Base-by-base conservation (phyloP, 1,140 invertebrate genomes). In the Potamilus streckersoni region DNA sequence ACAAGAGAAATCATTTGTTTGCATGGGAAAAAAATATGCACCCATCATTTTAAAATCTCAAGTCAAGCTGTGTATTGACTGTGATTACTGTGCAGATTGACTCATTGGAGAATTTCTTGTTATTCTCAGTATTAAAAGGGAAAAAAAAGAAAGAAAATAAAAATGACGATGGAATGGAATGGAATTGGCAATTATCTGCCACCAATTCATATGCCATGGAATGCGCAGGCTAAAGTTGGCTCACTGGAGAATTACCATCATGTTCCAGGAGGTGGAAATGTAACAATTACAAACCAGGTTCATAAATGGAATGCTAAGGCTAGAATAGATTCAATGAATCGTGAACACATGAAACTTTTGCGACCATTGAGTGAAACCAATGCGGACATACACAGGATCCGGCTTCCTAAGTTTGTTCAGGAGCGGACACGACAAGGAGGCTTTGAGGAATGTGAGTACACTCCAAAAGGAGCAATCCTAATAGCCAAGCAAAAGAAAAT, bases 401-500 rank as follows among this genome's bases (percentile, higher is more conserved):
- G 38, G 38, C 6, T 49, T 49, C 38, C 38, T 49, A 49, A 49
- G 38, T 49, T 49, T 49, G 38, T 81, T 60, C 77, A 82, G 64
- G 83, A 73, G 60, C 23, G 79, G 16, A 76, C 84, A n/a, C 79
- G 79, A 75, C 61, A 85, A 38, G 81, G 82, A 17, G 81, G 79
- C 16, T 69, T 84, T 59, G 76, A 80, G 17, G 83, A 85, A 72
- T 76, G 79, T 1, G 67, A 49, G 38, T 83, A 85, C 65, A 74
- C 71, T 49, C 73, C 84, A 55, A 65, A 72, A 71, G 77, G 74
- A 16, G 76, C 65, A 8, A 63, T 69, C 55, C 70, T 67, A 55
- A 65, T 65, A n/a, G 20, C 31, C 15, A 49, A 49, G 1, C 38
- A 4, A 58, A 23, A 62, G 20, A 61, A 75, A 71, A 96, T 83